These are phyloP conservation scores for Oophaga sylvatica DNA, from an alignment of 2,797 vertebrate genomes.

Conservation along the genomic window DNA sequence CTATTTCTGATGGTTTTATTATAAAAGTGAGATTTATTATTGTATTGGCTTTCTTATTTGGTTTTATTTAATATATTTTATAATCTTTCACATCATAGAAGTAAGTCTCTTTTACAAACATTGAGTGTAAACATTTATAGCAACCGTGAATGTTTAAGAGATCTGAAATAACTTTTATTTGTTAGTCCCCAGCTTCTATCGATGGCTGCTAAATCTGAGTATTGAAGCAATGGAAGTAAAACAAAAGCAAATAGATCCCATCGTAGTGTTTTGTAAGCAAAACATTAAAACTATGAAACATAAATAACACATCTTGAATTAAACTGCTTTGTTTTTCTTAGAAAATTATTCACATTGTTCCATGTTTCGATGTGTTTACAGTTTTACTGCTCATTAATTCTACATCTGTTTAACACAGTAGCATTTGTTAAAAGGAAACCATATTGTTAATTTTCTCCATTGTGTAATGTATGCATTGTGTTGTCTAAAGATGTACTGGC, in stretches of 20 bases:
- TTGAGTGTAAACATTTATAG: conserved; percentile 32
- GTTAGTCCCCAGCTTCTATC: conserved; percentile 22
- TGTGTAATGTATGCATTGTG: conserved; percentile 4
- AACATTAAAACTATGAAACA: conserved; percentile 2
- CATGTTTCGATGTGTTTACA: conserved; percentile 30
- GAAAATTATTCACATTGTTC: conserved; percentile 21
- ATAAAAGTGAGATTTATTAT: conserved; percentile 31
- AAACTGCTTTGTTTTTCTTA: conserved; percentile 14
- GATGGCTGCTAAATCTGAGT: conserved; percentile 15
- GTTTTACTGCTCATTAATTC: conserved; percentile 45
- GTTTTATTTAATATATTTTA: conserved; percentile 39
- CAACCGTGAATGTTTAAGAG: conserved; percentile 12
- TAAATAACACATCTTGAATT: conserved; percentile 31
- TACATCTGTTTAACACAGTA: conserved; percentile 32
- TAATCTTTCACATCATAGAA: background rate
- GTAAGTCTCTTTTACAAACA: background rate
- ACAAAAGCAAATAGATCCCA: background rate
- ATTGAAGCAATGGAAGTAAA: conserved; percentile 4
- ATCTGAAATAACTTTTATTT: conserved; percentile 42
- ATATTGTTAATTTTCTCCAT: conserved; percentile 15
- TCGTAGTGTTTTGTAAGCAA: conserved; percentile 32
- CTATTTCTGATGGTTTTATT: conserved; percentile 42
- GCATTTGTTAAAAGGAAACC: conserved; percentile 25
- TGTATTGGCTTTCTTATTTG: background rate
- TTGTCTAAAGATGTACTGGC: conserved; percentile 4